A percentile compares a stretch with the other conserved stretches of the same genome.
These are phyloP conservation scores for Drosophila lacertosa DNA, from an alignment of 1,140 invertebrate genomes.

Conservation along the genomic window DNA sequence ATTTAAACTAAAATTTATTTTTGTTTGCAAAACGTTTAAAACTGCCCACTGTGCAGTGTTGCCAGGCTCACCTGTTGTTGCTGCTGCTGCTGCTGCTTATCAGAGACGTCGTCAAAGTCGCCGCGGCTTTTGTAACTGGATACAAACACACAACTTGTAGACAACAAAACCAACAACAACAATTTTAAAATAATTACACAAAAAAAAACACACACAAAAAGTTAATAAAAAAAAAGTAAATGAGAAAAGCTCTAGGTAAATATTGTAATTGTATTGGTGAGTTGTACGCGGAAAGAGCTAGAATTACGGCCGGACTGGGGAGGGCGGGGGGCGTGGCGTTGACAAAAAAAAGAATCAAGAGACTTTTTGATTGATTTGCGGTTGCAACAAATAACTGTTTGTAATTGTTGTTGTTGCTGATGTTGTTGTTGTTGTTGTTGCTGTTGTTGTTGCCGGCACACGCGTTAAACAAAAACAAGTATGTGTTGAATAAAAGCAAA, in stretches of 20 bases:
- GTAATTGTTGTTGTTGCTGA: slow-evolving; percentile 24
- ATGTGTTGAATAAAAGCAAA: slow-evolving; percentile 4
- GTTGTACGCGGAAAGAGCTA: slow-evolving; percentile 41
- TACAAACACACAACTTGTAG: slow-evolving; percentile 37
- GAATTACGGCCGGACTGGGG: slow-evolving; percentile 25
- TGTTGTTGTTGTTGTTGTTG: slow-evolving; percentile 23
- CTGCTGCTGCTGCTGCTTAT: slow-evolving; percentile 42
- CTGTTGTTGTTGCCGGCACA: slow-evolving; percentile 20
- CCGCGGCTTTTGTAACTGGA: slow-evolving; percentile 66
- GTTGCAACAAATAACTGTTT: slow-evolving; percentile 44
- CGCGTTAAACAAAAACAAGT: slow-evolving; percentile 18
- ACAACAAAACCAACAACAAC: slow-evolving; percentile 18
- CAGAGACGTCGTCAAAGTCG: slow-evolving; percentile 27
- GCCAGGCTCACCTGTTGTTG: slow-evolving; percentile 51
- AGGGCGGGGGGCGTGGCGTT: slow-evolving; percentile 2
- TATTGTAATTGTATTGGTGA: slow-evolving; percentile 34
- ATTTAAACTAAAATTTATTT: no score
- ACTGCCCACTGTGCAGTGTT: no score
- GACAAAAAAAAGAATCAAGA: no score
- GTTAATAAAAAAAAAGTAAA: not conserved
- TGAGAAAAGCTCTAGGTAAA: slow-evolving; percentile 19
- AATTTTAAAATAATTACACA: slow-evolving; percentile 13
- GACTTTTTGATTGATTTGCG: slow-evolving; percentile 64
- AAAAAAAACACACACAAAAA: not conserved
- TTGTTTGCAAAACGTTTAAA: no score